Evolutionary conservation across 2,797 vertebrate genomes (phyloP).

Genomic region (Rhynchotus rufescens): DNA sequence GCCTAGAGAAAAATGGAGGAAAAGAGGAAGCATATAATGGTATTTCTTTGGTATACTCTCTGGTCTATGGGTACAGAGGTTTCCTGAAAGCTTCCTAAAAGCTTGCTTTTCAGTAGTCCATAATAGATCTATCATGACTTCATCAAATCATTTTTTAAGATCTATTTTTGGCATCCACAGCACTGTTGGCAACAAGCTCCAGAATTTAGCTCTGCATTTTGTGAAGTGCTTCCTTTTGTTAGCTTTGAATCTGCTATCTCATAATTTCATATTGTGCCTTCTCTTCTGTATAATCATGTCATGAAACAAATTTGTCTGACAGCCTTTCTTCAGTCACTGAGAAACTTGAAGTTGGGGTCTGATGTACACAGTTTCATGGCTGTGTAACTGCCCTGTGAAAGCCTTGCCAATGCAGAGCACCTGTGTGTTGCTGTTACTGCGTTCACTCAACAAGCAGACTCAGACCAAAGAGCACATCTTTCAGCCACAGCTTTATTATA

Average conservation of each 20-base stretch:
- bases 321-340: not conserved
- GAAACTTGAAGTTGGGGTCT: not conserved
- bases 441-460: not conserved
- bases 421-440: fast-evolving
- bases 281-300: not conserved
- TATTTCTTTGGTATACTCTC: not conserved
- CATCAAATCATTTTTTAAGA: not conserved
- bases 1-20: not conserved
- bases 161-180: constrained; percentile 1
- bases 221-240: not conserved
- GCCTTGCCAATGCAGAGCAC: not conserved
- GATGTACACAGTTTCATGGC: not conserved
- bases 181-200: constrained; percentile 11
- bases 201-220: constrained; percentile 15
- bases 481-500: not conserved
- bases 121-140: not conserved
- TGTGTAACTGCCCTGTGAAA: not conserved
- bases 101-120: not conserved
- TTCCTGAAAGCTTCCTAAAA: constrained; percentile 33
- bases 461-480: not conserved
- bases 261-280: not conserved
- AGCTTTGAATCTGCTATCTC: not conserved
- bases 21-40: not conserved
- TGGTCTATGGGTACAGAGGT: not conserved
- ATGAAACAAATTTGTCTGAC: not conserved